Conservation (phyloP, 1,140 invertebrate species). For the Listronotus bonariensis region DNA sequence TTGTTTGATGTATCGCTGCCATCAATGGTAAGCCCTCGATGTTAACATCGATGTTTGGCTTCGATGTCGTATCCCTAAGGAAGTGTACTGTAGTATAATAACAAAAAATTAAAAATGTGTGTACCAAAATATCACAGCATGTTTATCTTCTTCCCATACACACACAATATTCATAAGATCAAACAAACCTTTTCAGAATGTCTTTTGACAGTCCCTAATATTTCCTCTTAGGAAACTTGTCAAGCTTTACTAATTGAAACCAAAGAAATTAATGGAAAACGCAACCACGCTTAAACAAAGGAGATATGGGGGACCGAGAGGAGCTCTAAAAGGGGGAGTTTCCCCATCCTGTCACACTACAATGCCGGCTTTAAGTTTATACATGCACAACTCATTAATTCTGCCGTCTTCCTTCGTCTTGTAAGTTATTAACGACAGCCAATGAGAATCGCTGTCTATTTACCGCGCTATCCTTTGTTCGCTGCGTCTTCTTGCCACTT, state of each 20-base stretch:
- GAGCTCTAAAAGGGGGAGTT: neutral
- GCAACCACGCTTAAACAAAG: conserved; percentile 27
- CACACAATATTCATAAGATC: too few species aligned
- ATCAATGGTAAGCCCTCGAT: too few species aligned
- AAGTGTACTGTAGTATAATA: too few species aligned
- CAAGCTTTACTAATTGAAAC: conserved; percentile 33
- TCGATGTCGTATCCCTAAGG: too few species aligned
- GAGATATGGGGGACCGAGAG: conserved; percentile 18
- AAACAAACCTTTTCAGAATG: too few species aligned
- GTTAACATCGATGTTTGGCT: too few species aligned
- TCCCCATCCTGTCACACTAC: conserved; percentile 39
- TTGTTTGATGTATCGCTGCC: too few species aligned
- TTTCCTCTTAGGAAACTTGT: conserved; percentile 20
- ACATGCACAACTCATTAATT: conserved; percentile 48
- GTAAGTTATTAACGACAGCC: conserved; percentile 50
- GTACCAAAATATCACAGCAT: too few species aligned
- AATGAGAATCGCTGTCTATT: conserved; percentile 49
- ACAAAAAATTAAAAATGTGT: too few species aligned
- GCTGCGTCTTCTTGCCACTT: conserved; percentile 38
- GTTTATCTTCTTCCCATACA: too few species aligned
- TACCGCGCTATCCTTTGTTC: conserved; percentile 46
- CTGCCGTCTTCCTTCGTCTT: conserved; percentile 48
- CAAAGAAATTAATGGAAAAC: conserved; percentile 41
- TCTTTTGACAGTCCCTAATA: conserved; percentile 19
- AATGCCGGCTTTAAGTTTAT: conserved; percentile 41